Conservation (phyloP, 2,113 vertebrate species). For the Ctenodactylus gundi region DNA sequence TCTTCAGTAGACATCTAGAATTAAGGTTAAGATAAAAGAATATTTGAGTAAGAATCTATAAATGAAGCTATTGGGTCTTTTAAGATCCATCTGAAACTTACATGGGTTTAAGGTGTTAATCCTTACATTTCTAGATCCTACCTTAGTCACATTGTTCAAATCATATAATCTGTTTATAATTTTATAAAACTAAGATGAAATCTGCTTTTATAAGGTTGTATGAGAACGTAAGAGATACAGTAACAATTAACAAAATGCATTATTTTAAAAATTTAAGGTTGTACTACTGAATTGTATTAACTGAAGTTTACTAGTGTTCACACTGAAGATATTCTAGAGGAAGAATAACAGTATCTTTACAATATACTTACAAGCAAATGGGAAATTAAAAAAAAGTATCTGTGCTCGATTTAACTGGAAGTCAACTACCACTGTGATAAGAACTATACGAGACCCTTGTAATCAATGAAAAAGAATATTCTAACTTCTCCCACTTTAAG, state of each 20-base stretch:
- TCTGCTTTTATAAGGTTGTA: neutral
- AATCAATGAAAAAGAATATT: neutral
- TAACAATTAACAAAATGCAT: neutral
- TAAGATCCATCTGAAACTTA: neutral
- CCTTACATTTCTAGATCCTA: neutral
- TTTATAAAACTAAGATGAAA: neutral
- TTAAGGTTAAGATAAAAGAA: conserved; percentile 28
- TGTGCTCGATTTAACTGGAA: conserved; percentile 16
- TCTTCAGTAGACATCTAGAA: conserved; percentile 86
- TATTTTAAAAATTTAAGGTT: neutral
- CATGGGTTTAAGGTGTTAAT: neutral
- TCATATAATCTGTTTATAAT: neutral
- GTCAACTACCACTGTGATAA: neutral
- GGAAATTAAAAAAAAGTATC: neutral
- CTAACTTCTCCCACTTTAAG: neutral
- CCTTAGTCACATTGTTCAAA: neutral
- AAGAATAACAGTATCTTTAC: neutral
- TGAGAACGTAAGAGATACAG: neutral
- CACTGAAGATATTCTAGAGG: neutral
- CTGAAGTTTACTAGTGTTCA: neutral
- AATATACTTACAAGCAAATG: conserved; percentile 9
- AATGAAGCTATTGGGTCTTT: neutral
- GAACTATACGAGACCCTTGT: neutral
- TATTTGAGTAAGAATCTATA: conserved; percentile 14
- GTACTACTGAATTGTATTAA: neutral